Percentiles rank a stretch among this genome's conserved stretches.
These are phyloP conservation scores for Heliothis virescens DNA, from an alignment of 1,140 invertebrate genomes.

Conservation along the genomic window DNA sequence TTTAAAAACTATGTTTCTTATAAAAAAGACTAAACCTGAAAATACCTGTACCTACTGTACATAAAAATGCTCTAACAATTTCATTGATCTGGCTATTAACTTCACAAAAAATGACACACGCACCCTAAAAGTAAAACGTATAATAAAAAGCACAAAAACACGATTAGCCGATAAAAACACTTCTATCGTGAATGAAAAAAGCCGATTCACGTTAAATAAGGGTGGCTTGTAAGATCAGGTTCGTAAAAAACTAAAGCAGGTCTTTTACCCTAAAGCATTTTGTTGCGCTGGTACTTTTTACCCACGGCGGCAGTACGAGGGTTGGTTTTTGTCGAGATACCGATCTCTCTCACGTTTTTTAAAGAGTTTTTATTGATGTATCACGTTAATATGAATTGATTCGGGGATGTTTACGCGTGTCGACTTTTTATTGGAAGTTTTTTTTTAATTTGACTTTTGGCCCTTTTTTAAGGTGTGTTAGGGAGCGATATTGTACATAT, in stretches of 20 bases:
- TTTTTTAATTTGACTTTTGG: not conserved
- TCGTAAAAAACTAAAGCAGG: constrained; percentile 71
- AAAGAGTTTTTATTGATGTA: constrained; percentile 68
- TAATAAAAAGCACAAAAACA: constrained; percentile 34
- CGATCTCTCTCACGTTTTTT: constrained; percentile 82
- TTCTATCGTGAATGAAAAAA: constrained; percentile 49
- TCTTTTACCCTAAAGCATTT: constrained; percentile 70
- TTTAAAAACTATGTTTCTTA: not conserved
- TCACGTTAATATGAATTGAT: constrained; percentile 73
- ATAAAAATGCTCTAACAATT: too few relatives aligned
- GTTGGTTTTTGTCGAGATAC: constrained; percentile 73
- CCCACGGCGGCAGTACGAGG: constrained; percentile 56
- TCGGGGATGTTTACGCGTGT: constrained; percentile 78
- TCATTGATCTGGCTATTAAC: not conserved
- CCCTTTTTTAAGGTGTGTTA: not conserved
- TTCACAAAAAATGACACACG: not conserved
- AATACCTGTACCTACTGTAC: too few relatives aligned
- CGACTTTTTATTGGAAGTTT: constrained; percentile 57
- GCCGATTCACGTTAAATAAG: constrained; percentile 46
- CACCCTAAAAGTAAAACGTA: constrained; percentile 9
- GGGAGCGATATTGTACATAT: not conserved
- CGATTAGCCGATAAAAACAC: constrained; percentile 32
- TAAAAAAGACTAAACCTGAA: not conserved
- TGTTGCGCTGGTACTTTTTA: constrained; percentile 70
- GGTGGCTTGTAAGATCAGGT: constrained; percentile 64